These are phyloP conservation scores for Gopherus evgoodei DNA, from an alignment of 2,113 vertebrate genomes.

Conservation along the genomic window DNA sequence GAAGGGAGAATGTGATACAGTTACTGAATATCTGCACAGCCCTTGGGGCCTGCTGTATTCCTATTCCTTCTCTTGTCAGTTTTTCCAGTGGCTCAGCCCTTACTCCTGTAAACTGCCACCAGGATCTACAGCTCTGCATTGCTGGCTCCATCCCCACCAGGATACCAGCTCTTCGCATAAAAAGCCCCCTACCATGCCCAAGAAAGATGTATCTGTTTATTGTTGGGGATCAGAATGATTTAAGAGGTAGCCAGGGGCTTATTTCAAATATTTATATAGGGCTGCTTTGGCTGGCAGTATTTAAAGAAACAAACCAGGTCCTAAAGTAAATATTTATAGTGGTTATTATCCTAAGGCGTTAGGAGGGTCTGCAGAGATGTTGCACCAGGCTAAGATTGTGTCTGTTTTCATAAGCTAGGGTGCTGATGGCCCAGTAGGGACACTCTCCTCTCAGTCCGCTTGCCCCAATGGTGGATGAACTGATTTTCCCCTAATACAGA, in stretches of 20 bases:
- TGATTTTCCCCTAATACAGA: not conserved
- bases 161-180: not conserved
- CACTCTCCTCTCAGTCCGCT: not conserved
- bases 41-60: not conserved
- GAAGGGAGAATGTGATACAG: not conserved
- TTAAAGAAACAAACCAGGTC: not conserved
- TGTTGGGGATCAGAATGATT: not conserved
- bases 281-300: not conserved
- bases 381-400: not conserved
- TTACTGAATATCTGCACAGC: not conserved
- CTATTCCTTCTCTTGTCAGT: not conserved
- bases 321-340: not conserved
- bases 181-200: not conserved
- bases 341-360: not conserved
- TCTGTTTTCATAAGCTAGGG: not conserved
- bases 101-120: not conserved
- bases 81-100: not conserved
- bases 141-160: not conserved
- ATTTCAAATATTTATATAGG: not conserved
- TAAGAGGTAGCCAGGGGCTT: not conserved
- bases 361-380: not conserved
- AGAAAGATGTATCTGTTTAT: not conserved
- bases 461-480: not conserved
- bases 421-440: not conserved
- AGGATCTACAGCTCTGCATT: not conserved